These are phyloP conservation scores for Turritopsis dohrnii DNA, from an alignment of 30 jellyfish, hydroid and myxozoan genomes.

Conservation along the genomic window DNA sequence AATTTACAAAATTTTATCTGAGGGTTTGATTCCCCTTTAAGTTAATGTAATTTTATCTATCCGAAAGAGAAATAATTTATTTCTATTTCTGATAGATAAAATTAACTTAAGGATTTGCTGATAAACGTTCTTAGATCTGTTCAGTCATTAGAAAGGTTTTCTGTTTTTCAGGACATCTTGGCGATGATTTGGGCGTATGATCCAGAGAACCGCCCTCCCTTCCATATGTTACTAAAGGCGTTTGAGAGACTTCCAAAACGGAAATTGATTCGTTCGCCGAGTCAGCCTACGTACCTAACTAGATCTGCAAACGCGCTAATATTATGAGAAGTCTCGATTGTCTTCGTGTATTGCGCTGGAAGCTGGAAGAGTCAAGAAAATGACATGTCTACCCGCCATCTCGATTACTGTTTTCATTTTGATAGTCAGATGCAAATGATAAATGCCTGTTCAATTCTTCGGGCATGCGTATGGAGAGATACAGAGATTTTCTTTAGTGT, in stretches of 20 bases:
- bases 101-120: too few relatives aligned
- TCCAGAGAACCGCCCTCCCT: conserved; percentile 82
- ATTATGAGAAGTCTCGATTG: conserved; percentile 17
- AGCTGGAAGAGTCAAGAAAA: background rate
- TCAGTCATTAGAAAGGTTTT: too few relatives aligned
- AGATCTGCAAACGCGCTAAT: conserved; percentile 94
- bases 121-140: too few relatives aligned
- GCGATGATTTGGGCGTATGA: conserved; percentile 92
- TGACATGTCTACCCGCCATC: too few relatives aligned
- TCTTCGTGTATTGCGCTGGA: background rate
- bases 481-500: background rate
- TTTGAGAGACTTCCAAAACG: conserved; percentile 86
- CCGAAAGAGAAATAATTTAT: too few relatives aligned
- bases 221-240: conserved; percentile 67
- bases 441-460: background rate
- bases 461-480: background rate
- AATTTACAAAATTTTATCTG: too few relatives aligned
- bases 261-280: conserved; percentile 82
- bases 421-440: background rate
- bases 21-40: too few relatives aligned
- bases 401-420: background rate
- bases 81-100: too few relatives aligned
- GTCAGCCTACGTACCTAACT: conserved; percentile 91
- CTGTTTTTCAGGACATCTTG: conserved; percentile 64
- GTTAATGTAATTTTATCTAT: too few relatives aligned